phyloP scores from a whole-genome alignment of 2,888 invertebrate genomes.

The Hemithea aestivaria region DNA sequence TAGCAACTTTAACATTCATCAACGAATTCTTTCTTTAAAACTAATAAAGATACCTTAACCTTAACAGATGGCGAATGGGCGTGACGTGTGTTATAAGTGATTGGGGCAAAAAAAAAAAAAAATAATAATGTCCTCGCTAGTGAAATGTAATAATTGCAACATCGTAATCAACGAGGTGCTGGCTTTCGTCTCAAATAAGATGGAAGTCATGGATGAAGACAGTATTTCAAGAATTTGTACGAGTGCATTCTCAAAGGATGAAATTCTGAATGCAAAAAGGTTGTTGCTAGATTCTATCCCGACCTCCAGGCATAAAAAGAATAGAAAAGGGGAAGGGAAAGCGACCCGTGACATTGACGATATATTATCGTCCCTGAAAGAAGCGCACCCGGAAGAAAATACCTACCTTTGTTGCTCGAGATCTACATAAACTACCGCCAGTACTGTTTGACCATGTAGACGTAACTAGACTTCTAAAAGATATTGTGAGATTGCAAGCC shows the following conservation, averaged over 20 bases:
- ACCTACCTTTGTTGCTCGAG: background rate
- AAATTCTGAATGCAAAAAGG: background rate
- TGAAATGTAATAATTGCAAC: too few species aligned
- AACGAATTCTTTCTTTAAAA: too few species aligned
- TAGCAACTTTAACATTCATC: too few species aligned
- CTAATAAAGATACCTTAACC: too few species aligned
- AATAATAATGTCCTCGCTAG: too few species aligned
- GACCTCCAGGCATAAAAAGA: background rate
- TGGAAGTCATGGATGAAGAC: background rate
- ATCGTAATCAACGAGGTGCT: too few species aligned
- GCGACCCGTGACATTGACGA: background rate
- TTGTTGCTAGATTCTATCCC: too few species aligned
- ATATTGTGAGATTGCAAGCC: background rate
- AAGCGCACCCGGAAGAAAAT: background rate
- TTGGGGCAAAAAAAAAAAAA: too few species aligned
- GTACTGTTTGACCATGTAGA: background rate
- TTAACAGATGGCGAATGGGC: too few species aligned
- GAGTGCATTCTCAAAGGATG: background rate
- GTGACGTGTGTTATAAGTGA: too few species aligned
- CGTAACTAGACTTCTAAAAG: background rate
- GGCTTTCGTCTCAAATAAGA: background rate
- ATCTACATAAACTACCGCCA: constrained; percentile 1
- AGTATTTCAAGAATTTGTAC: background rate
- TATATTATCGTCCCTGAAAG: background rate
- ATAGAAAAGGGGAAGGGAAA: background rate